phyloP scores from a whole-genome alignment of 1,140 invertebrate genomes.

The Drosophila paulistorum region DNA sequence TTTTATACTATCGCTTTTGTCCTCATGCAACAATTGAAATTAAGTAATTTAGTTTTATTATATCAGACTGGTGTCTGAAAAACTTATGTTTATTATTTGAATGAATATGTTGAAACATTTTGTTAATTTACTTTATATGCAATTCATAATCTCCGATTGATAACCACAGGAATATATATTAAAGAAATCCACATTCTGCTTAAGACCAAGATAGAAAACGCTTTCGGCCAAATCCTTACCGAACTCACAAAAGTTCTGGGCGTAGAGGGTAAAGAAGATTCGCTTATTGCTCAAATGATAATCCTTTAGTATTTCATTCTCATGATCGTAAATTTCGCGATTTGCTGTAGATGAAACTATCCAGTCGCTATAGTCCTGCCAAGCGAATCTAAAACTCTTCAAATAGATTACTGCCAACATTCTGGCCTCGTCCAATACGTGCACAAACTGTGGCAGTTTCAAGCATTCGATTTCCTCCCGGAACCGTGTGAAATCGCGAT shows the following conservation, averaged over 20 bases:
- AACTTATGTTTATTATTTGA: background rate
- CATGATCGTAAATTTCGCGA: conserved; percentile 64
- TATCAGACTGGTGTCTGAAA: too few relatives aligned
- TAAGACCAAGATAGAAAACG: conserved; percentile 73
- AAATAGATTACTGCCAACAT: conserved; percentile 74
- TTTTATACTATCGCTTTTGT: too few relatives aligned
- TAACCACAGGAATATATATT: conserved; percentile 67
- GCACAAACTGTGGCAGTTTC: conserved; percentile 72
- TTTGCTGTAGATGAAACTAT: conserved; percentile 21
- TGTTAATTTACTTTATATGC: conserved; percentile 34
- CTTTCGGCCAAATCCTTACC: conserved; percentile 73
- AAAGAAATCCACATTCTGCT: conserved; percentile 67
- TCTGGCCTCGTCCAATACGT: conserved; percentile 70
- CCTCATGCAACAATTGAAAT: too few relatives aligned
- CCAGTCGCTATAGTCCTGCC: conserved; percentile 71
- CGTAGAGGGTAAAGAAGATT: conserved; percentile 73
- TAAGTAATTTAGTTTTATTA: too few relatives aligned
- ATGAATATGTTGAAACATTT: background rate
- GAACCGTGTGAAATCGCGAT: conserved; percentile 54
- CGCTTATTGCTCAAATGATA: conserved; percentile 67
- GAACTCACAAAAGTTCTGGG: conserved; percentile 79
- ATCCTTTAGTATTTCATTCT: conserved; percentile 57
- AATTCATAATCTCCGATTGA: conserved; percentile 51
- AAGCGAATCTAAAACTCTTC: conserved; percentile 70
- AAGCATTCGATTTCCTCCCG: conserved; percentile 68